A percentile compares a stretch with the other conserved stretches of the same genome.
Evolutionary conservation across 1,140 invertebrate genomes (phyloP).

Genomic region (Microplitis demolitor): DNA sequence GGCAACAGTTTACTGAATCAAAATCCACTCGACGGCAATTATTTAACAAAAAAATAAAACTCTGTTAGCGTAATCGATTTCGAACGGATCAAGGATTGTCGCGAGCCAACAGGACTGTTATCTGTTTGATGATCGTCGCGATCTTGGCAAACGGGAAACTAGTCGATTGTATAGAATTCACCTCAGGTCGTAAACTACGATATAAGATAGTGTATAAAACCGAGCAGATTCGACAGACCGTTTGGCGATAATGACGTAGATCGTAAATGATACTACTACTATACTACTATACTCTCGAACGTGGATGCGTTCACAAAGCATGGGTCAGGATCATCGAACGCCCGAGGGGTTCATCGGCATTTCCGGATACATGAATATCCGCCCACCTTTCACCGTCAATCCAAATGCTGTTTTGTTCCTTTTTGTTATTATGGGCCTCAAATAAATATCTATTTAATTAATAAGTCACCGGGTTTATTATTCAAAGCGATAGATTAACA

Average conservation of each 20-base stretch:
- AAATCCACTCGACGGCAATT: conserved; percentile 9
- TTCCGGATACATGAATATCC: conserved; percentile 2
- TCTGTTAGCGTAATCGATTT: neutral
- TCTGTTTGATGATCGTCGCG: conserved; percentile 5
- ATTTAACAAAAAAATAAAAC: too few relatives aligned
- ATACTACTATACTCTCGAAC: too few relatives aligned
- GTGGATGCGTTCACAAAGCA: neutral
- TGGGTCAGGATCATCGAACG: neutral
- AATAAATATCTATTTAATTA: too few relatives aligned
- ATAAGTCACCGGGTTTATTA: too few relatives aligned
- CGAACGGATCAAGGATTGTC: conserved; percentile 6
- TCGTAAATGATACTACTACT: conserved; percentile 14
- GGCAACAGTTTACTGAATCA: too few relatives aligned
- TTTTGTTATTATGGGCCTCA: neutral
- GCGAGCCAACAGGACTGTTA: neutral
- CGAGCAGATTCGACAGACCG: conserved; percentile 9
- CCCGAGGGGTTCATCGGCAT: neutral
- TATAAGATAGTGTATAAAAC: conserved; percentile 6
- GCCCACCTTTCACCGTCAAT: neutral
- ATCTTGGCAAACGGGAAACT: conserved; percentile 6
- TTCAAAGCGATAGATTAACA: too few relatives aligned
- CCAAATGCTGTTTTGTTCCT: neutral
- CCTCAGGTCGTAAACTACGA: conserved; percentile 2
- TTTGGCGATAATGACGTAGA: conserved; percentile 15
- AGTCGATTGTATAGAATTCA: conserved; percentile 8